Evolutionary conservation across 2,888 invertebrate species (phyloP).

Genomic region (Suillia variegata): DNA sequence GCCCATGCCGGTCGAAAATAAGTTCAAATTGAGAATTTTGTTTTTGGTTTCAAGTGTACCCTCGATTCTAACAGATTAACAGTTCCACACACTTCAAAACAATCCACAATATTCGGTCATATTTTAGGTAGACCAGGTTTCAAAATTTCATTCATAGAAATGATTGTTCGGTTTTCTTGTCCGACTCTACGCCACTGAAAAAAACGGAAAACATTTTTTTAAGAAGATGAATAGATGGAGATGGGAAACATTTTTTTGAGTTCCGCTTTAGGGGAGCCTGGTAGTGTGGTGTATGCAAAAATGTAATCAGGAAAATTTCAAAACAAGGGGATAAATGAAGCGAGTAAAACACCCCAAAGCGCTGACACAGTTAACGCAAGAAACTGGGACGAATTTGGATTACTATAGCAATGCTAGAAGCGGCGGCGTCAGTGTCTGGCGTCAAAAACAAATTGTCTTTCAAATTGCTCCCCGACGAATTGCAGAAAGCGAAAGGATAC

Average conservation of each 20-base stretch:
- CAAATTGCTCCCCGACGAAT: neutral
- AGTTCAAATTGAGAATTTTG: too few relatives aligned
- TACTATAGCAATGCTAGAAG: too few relatives aligned
- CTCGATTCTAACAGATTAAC: too few relatives aligned
- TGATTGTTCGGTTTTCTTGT: too few relatives aligned
- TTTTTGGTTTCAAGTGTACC: too few relatives aligned
- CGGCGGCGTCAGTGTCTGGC: neutral
- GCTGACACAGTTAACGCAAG: neutral
- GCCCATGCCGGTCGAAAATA: too few relatives aligned
- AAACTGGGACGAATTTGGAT: neutral
- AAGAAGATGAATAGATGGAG: slow-evolving; percentile 7
- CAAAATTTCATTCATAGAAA: too few relatives aligned
- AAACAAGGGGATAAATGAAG: neutral
- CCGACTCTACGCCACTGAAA: too few relatives aligned
- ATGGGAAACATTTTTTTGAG: slow-evolving; percentile 21
- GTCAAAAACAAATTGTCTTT: neutral
- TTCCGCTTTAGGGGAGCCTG: slow-evolving; percentile 16
- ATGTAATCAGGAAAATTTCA: slow-evolving; percentile 20
- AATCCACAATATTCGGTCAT: too few relatives aligned
- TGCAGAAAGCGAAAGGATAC: neutral
- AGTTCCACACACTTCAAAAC: too few relatives aligned
- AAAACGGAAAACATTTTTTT: too few relatives aligned
- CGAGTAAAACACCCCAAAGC: neutral
- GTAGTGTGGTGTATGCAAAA: slow-evolving; percentile 18
- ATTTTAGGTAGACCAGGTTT: too few relatives aligned